Percentiles rank a stretch among this genome's conserved stretches.
These are phyloP conservation scores for Apogon hyalosoma DNA, from an alignment of 2,797 vertebrate species.

Conservation along the genomic window DNA sequence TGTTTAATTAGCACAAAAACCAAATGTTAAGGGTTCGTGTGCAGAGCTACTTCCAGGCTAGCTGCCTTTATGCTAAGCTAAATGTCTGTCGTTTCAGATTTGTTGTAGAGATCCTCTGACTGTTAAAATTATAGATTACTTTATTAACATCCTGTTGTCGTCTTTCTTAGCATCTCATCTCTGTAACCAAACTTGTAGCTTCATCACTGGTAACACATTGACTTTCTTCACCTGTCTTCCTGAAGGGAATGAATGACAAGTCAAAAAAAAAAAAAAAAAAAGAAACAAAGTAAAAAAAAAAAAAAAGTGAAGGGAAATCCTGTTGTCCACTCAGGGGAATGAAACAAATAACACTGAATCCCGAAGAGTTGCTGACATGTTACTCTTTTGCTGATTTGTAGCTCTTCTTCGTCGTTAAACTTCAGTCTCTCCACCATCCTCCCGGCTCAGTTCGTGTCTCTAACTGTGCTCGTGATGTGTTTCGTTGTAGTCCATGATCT, in stretches of 20 bases:
- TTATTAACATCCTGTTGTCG: not conserved
- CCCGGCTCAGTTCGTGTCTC: slow-evolving; percentile 49
- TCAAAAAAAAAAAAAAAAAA: slow-evolving; percentile 24
- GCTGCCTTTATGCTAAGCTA: not conserved
- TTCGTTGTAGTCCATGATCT: slow-evolving; percentile 98
- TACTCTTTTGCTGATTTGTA: slow-evolving; percentile 76
- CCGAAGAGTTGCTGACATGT: slow-evolving; percentile 70
- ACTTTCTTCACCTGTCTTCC: slow-evolving; percentile 23
- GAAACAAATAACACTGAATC: slow-evolving; percentile 90
- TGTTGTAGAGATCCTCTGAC: not conserved
- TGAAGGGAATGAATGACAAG: slow-evolving; percentile 35
- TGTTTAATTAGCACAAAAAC: no score
- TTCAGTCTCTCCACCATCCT: slow-evolving; percentile 49
- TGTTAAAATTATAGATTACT: not conserved
- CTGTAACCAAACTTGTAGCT: slow-evolving; percentile 8
- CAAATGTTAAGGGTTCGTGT: no score
- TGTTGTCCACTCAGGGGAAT: slow-evolving; percentile 84
- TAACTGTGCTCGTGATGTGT: slow-evolving; percentile 93
- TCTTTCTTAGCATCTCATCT: slow-evolving; percentile 17
- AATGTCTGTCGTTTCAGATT: not conserved
- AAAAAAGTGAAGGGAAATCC: slow-evolving; percentile 70
- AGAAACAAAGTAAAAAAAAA: slow-evolving; percentile 17
- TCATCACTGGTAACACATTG: slow-evolving; percentile 29
- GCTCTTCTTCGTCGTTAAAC: slow-evolving; percentile 81
- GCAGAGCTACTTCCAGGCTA: not conserved